These are phyloP conservation scores for Thaumetopoea pityocampa DNA, from an alignment of 1,140 invertebrate species.

Conservation along the genomic window DNA sequence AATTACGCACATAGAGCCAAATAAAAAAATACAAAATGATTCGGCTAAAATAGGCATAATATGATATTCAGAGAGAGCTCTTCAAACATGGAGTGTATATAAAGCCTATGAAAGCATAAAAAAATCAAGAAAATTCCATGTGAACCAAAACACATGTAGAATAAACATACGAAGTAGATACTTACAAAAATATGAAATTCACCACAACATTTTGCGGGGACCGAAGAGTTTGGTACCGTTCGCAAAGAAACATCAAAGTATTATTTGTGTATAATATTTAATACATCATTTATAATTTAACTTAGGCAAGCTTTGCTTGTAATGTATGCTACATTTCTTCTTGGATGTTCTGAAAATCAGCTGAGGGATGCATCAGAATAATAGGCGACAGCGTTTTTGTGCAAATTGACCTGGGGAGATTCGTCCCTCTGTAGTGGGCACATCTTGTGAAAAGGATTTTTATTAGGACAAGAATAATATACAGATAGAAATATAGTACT, in stretches of 20 bases:
- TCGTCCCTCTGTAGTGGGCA: too few relatives aligned
- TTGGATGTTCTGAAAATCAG: too few relatives aligned
- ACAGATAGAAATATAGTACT: too few relatives aligned
- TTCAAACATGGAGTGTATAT: conserved; percentile 44
- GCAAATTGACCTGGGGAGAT: too few relatives aligned
- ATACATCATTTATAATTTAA: too few relatives aligned
- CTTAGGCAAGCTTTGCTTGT: too few relatives aligned
- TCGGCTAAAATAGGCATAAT: conserved; percentile 39
- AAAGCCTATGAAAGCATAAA: conserved; percentile 73
- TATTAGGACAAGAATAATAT: too few relatives aligned
- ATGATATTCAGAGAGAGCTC: conserved; percentile 46
- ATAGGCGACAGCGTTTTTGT: too few relatives aligned
- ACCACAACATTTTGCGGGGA: conserved; percentile 72
- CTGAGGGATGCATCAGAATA: too few relatives aligned
- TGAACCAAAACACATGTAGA: conserved; percentile 74
- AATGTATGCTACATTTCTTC: too few relatives aligned
- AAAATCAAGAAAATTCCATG: conserved; percentile 73
- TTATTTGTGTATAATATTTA: neutral
- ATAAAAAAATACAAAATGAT: conserved; percentile 36
- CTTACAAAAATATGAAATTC: conserved; percentile 76
- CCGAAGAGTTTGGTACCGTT: conserved; percentile 42
- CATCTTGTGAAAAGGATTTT: too few relatives aligned
- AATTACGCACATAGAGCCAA: conserved; percentile 30
- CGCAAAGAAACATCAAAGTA: conserved; percentile 21
- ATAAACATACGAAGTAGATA: conserved; percentile 74